Evolutionary conservation across 2,888 invertebrate genomes (phyloP), one percentile per base, ranked within the genome.

Genomic region (Nephrocerus scutellatus): DNA sequence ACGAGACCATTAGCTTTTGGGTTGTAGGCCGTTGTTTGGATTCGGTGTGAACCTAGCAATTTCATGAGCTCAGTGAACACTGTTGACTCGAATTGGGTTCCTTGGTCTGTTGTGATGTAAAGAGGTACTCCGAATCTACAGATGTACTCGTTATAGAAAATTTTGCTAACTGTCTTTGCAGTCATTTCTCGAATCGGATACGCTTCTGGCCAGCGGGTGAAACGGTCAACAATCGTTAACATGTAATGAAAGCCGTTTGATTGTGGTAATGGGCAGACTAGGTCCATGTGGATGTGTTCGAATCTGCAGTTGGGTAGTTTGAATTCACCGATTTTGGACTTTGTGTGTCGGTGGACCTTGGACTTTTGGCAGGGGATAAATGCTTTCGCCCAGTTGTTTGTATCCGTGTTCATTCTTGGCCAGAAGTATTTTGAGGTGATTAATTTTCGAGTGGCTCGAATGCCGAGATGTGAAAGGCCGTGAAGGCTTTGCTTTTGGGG

Each of bases 391-490:
- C 24, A 35, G 3, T n/a, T 13, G 6, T 9, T 10, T n/a, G 39
- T 36, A 19, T 43, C 39, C 3, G 18, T 31, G 10, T 8, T 15
- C 40, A 31, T 51, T 40, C 10, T 21, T 12, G 46, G 36, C 38
- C 43, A 38, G 6, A 40, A 35, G 15, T 18, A 44, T 6, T 22
- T 37, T 20, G 21, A 6, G 19, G n/a, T 12, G 7, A 43, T 36
- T 16, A 31, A 22, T 24, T 33, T 20, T 12, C 6, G 24, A 10
- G 34, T 41, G 8, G 34, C 12, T 15, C 20, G 19, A 26, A 18
- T 30, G 6, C 34, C n/a, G 14, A 37, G 37, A 32, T 41, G 44
- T 5, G 36, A 18, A 7, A 32, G 25, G n/a, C 21, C 28, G 15
- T 42, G 42, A 14, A 42, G 29, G 10, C 36, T 30, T 14, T 24